Percentiles rank a stretch among this genome's conserved stretches.
phyloP scores from a whole-genome alignment of 2,113 vertebrate genomes.

The Muscicapa adusta region DNA sequence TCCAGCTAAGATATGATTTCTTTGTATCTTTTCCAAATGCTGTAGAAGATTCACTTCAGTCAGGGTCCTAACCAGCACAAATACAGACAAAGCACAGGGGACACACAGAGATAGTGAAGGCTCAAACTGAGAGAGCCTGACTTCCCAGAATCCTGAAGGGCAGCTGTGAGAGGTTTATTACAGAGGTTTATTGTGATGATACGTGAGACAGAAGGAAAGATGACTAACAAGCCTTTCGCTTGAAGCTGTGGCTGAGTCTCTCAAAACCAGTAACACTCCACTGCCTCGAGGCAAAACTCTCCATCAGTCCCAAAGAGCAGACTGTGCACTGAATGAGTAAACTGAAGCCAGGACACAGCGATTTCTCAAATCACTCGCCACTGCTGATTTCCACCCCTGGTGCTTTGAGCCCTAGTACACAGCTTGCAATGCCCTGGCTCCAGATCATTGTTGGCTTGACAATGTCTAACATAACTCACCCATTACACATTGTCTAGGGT shows the following conservation, averaged over 20 bases:
- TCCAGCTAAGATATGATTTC: background rate
- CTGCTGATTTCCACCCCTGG: background rate
- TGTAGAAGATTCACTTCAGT: background rate
- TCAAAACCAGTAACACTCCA: background rate
- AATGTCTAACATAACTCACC: constrained; percentile 14
- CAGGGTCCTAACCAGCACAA: background rate
- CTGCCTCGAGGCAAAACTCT: constrained; percentile 13
- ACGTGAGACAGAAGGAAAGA: background rate
- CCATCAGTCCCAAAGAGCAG: background rate
- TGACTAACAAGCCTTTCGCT: constrained; percentile 37
- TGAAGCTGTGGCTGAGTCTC: background rate
- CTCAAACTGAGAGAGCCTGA: background rate
- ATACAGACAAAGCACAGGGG: background rate
- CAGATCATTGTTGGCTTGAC: background rate
- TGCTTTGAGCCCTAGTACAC: background rate
- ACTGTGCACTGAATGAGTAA: background rate
- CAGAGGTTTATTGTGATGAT: rapidly evolving
- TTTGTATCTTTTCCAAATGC: background rate
- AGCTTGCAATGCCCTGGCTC: background rate
- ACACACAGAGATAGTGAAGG: background rate
- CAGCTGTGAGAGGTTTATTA: background rate
- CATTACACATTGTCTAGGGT: constrained; percentile 43
- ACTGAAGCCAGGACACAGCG: background rate
- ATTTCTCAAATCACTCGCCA: background rate
- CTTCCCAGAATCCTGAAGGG: background rate